Evolutionary conservation across 2,113 vertebrate genomes (phyloP).

Genomic region (Rhinolophus ferrumequinum): DNA sequence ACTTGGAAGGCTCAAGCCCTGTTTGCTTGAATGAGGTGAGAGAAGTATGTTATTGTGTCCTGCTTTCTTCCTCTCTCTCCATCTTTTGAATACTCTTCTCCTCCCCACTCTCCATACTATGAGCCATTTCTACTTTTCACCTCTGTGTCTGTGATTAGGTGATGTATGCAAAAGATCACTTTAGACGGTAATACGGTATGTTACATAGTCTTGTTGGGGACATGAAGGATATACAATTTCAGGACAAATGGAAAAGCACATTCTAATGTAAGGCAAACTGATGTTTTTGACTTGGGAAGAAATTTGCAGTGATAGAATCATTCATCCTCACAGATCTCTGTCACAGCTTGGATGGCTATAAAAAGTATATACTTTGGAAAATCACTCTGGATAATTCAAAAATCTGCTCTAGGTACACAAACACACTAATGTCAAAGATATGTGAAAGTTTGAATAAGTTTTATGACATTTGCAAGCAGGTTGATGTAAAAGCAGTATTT

Average conservation of each 20-base stretch:
- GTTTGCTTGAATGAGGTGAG: neutral
- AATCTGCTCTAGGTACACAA: neutral
- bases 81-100: neutral
- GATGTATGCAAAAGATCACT: neutral
- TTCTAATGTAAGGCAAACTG: neutral
- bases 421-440: neutral
- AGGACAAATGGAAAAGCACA: neutral
- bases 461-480: neutral
- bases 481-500: neutral
- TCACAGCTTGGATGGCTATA: conserved; percentile 1
- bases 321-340: neutral
- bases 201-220: too few species aligned
- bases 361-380: conserved; percentile 7
- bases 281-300: neutral
- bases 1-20: neutral
- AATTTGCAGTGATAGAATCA: neutral
- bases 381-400: neutral
- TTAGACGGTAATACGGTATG: too few species aligned
- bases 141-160: neutral
- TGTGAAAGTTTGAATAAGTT: neutral
- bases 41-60: neutral
- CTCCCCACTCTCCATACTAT: too few species aligned
- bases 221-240: neutral
- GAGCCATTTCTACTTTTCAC: neutral
- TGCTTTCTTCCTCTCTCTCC: neutral